Base-by-base conservation (phyloP, 2,888 invertebrate genomes). In the Monoplex corrugatus region DNA sequence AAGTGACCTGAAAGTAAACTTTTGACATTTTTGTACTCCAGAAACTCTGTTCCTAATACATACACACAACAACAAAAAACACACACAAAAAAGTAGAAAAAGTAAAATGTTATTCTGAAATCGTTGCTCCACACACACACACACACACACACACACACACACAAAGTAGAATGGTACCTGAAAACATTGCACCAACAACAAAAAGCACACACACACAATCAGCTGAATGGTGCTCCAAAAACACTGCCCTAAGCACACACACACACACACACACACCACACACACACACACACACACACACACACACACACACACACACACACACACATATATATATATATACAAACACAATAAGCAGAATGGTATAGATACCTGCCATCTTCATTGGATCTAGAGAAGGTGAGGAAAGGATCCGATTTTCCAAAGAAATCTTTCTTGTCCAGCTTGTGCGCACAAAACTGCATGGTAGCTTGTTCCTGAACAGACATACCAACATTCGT, bases 371-470 rank as follows among this genome's bases (percentile, higher is more conserved):
- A 96, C 96, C 95, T 96, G 87, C 94, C 95, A 93, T 96, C 96
- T 91, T 96, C 96, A 93, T 96, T 96, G n/a, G 95, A 94, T 89
- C 96, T 94, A 89, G 94, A 95, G 90, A 97, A 95, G 82, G 96
- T 95, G 28, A 97, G 94, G 91, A 96, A 97, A 0, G 97, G 97
- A 93, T 97, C 96, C 43, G 96, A 96, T 92, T 97, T 97, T 32
- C 97, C 96, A 92, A 97, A 96, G 92, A 96, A 96, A 92, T 97
- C 97, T 92, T 97, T 96, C 92, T 96, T 96, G 92, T 97, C 96
- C 87, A 97, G 92, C 84, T 96, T 96, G 85, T 94, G 92, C 1
- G 95, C 96, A 92, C 95, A 93, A 87, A 96, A 95, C 92, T 96
- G 96, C 91, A 96, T 91, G 5, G 93, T 93, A 10, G 95, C 92